Conservation (phyloP, 2,113 vertebrate species). For the Plecturocebus donacophilus region DNA sequence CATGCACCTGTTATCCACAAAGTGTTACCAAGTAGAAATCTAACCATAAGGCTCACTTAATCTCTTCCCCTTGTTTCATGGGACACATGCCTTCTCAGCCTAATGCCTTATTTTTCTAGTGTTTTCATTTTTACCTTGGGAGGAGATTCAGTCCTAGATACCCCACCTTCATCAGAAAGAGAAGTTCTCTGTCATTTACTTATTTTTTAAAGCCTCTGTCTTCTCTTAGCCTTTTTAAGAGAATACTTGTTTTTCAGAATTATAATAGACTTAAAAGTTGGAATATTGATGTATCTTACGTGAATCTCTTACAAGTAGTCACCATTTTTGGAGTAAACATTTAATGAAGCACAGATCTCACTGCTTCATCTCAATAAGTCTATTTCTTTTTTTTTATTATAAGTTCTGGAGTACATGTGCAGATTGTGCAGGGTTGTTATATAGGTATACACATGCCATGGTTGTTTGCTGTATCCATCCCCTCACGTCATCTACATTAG, state of each 20-base stretch:
- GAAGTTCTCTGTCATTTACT: neutral
- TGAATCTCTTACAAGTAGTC: neutral
- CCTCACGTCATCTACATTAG: too few relatives aligned
- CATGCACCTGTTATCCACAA: neutral
- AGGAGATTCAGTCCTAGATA: neutral
- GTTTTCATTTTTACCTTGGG: neutral
- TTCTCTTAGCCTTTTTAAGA: neutral
- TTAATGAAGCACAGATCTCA: neutral
- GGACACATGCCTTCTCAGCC: neutral
- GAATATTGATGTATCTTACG: neutral
- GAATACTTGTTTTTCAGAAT: neutral
- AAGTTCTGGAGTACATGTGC: too few relatives aligned
- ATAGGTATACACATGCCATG: too few relatives aligned
- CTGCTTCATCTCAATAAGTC: neutral
- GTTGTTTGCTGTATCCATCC: too few relatives aligned
- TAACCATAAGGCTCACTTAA: accelerated
- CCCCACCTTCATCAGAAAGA: neutral
- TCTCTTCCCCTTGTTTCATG: neutral
- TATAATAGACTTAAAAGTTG: neutral
- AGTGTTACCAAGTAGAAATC: neutral
- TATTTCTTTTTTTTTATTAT: neutral
- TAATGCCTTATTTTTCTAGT: neutral
- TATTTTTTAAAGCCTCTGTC: neutral
- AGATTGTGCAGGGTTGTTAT: too few relatives aligned
- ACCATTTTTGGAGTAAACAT: neutral